phyloP scores from a whole-genome alignment of 2,888 invertebrate species.

The Steromphala cineraria region DNA sequence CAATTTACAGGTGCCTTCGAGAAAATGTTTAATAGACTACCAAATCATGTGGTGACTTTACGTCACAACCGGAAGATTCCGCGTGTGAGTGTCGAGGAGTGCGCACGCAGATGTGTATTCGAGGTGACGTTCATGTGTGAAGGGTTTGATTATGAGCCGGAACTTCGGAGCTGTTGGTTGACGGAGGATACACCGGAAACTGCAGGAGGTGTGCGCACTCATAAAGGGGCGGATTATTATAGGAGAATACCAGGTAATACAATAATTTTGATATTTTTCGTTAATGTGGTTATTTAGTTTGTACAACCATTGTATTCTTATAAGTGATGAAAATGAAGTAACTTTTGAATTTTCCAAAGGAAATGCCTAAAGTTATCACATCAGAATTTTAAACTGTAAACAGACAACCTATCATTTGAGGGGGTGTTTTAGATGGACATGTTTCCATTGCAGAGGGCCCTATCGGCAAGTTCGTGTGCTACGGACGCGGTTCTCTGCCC shows the following conservation, averaged over 20 bases:
- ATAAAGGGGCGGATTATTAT: slow-evolving; percentile 64
- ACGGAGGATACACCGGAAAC: slow-evolving; percentile 59
- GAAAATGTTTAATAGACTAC: slow-evolving; percentile 65
- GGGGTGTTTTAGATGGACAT: too few species aligned
- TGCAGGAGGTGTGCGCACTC: slow-evolving; percentile 53
- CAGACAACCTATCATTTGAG: too few species aligned
- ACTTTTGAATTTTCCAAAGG: too few species aligned
- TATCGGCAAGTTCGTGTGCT: slow-evolving; percentile 67
- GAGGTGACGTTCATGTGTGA: slow-evolving; percentile 67
- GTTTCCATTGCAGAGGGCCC: slow-evolving; percentile 59
- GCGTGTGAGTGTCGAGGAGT: slow-evolving; percentile 66
- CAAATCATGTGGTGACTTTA: slow-evolving; percentile 68
- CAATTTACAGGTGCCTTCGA: slow-evolving; percentile 64
- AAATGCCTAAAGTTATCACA: too few species aligned
- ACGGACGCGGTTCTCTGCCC: slow-evolving; percentile 65
- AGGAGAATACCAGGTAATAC: neutral
- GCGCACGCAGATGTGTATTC: slow-evolving; percentile 68
- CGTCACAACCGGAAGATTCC: slow-evolving; percentile 62
- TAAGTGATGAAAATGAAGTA: too few species aligned
- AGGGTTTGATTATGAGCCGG: slow-evolving; percentile 65
- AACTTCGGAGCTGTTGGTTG: slow-evolving; percentile 62
- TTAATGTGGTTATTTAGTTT: neutral
- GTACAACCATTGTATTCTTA: too few species aligned
- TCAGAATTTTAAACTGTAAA: too few species aligned
- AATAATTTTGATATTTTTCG: too few species aligned